Evolutionary conservation across 23 tunicate species (phyloP), one percentile per base, ranked within the genome.

Genomic region (Halocynthia roretzi): DNA sequence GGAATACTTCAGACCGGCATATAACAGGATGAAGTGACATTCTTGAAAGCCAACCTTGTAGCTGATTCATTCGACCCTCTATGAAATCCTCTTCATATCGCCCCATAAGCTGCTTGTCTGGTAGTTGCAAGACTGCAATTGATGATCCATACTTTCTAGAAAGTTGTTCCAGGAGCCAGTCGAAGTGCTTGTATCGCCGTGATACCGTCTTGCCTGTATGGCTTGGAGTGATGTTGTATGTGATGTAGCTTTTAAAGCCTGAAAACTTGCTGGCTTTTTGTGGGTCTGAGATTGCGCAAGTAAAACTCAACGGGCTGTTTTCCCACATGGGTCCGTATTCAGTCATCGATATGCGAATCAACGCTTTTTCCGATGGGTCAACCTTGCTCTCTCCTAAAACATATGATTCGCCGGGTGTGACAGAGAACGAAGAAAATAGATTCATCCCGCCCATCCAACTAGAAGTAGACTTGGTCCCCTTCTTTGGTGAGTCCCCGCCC

Each of bases 31-130:
- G 98, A 9, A 83, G 77, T 31, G 90, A 83, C 77, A 93, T 93
- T 81, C 98, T 71, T 10, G 78, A 51, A 17, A 83, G 49, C 98
- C 98, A 93, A 8, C 75, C 49, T 51, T 93, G 84, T 1, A 93
- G 83, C 61, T 88, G 98, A 6, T 71, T 78, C 68, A 86, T 82
- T 80, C 98, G 75, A 60, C 75, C 93, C 44, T 80, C 93, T 6
- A 93, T 86, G 71, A 93, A 93, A 53, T 93, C 98, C 58, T 93
- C 98, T 54, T 93, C 98, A 65, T 87, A 93, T 48, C 98, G 80
- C 49, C 98, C 98, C 49, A 94, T 93, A 7, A 87, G 81, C 77
- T 93, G 98, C 62, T 93, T 93, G 71, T 84, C 98, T 23, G 98
- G 98, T 8, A 93, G 79, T 40, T 88, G 98, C 8, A 94, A 94